Evolutionary conservation across 92 coral and sea anemone species (phyloP), one percentile per base, ranked within the genome.

Genomic region (Epizoanthus stellaris): DNA sequence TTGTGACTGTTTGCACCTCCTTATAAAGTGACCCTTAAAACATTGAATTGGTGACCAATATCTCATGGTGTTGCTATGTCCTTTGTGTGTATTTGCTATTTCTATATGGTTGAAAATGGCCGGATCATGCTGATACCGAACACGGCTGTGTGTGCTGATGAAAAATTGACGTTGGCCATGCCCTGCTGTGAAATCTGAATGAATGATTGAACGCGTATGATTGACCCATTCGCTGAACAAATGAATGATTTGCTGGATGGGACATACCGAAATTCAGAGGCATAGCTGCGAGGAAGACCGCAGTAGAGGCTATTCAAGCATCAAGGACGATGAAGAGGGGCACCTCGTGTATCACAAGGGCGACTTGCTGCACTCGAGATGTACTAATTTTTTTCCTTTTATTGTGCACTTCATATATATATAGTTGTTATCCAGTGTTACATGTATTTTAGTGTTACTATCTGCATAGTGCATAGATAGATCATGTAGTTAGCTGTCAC

Each of bases 321-420:
- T 85, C 87, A 90, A 86, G 91, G 99, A 95, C 79, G 99, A 97
- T 69, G 94, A 97, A 89, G 99, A 94, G 67, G 99, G 99, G 58
- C 99, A 97, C 90, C 98, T 97, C 83, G 82, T 91, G 69, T 97
- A 91, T 88, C 98, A 93, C 57, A 87, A 89, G 85, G 99, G 99
- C 83, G 99, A 97, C 92, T 75, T 93, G 91, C 95, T 97, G 88
- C 92, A 97, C 84, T 93, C 98, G 86, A 97, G 99, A 97, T 97
- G 99, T 97, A 97, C 91, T 92, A 92, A 88, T 73, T 84, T 93
- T 93, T 79, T 86, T 87, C 75, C 90, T 89, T 76, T 90, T 90
- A 83, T 73, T 87, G 81, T 86, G 90, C 90, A 81, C 79, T 89
- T 77, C 86, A 82, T 82, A 88, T 30, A 30, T 30, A 30, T 86